Conservation (phyloP, 30 jellyfish, hydroid and myxozoan species). For the Aurelia coerulea region DNA sequence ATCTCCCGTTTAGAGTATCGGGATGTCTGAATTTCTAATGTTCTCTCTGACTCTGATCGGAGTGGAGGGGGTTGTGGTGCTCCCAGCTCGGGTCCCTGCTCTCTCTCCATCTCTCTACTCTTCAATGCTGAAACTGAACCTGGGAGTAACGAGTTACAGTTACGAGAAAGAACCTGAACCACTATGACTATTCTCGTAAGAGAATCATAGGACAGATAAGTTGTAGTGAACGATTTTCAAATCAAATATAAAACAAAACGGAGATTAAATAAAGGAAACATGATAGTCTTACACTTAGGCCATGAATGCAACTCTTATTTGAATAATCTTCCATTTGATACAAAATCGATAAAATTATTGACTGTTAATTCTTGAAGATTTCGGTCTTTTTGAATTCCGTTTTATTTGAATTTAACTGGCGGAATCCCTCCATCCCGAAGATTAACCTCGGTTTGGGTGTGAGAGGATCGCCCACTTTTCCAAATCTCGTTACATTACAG, state of each 20-base stretch:
- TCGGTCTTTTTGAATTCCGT: conserved; percentile 5
- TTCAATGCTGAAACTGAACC: too few relatives aligned
- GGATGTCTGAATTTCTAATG: too few relatives aligned
- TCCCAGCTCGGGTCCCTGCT: too few relatives aligned
- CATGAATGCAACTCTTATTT: conserved; percentile 7
- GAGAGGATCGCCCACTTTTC: not conserved
- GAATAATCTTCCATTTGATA: conserved; percentile 32
- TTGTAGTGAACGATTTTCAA: not conserved
- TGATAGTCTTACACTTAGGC: not conserved
- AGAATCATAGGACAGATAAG: too few relatives aligned
- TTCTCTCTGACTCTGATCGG: too few relatives aligned
- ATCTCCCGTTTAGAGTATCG: too few relatives aligned
- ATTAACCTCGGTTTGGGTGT: conserved; percentile 4
- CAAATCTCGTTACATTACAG: not conserved
- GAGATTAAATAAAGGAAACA: conserved; percentile 16
- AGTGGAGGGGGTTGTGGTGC: too few relatives aligned
- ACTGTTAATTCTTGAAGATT: conserved; percentile 25
- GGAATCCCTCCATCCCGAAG: conserved; percentile 4
- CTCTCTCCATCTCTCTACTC: too few relatives aligned
- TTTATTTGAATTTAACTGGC: conserved; percentile 5
- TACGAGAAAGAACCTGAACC: too few relatives aligned
- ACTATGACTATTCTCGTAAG: too few relatives aligned
- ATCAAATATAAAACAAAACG: not conserved
- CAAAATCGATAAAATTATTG: conserved; percentile 48
- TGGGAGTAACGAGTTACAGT: too few relatives aligned